Percentiles rank a stretch among this genome's conserved stretches.
phyloP scores from a whole-genome alignment of 2,113 vertebrate genomes.

The Ochotona princeps region DNA sequence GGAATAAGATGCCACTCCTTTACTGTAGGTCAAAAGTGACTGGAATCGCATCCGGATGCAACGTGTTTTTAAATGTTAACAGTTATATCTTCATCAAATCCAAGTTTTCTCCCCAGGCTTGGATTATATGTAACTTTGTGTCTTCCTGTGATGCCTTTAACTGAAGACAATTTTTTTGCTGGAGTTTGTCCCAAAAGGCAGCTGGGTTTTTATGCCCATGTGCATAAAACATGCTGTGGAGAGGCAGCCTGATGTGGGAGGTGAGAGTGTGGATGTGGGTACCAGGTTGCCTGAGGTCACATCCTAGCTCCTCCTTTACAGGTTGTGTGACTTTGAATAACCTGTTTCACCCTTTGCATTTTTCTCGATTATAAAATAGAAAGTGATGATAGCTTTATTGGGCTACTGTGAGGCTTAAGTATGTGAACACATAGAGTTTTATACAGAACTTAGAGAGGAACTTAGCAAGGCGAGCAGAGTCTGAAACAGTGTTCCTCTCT shows the following conservation, averaged over 20 bases:
- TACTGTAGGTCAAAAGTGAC: background rate
- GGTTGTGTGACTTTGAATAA: background rate
- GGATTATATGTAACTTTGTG: background rate
- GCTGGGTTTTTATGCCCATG: background rate
- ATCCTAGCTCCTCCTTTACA: background rate
- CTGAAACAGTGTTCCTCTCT: too few relatives aligned
- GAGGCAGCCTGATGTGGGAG: background rate
- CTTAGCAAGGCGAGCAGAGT: too few relatives aligned
- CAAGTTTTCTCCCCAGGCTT: background rate
- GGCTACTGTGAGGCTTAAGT: background rate
- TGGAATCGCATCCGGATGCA: background rate
- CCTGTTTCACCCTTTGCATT: background rate
- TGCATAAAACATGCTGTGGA: background rate
- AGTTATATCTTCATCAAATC: background rate
- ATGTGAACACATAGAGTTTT: background rate
- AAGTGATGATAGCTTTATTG: background rate
- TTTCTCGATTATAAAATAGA: slow-evolving; percentile 1
- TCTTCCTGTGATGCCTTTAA: background rate
- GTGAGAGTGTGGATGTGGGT: background rate
- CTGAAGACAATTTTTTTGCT: background rate
- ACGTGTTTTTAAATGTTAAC: background rate
- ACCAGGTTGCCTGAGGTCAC: background rate
- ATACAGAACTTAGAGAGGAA: too few relatives aligned
- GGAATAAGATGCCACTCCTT: background rate
- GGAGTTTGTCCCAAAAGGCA: background rate